Base-by-base conservation (phyloP, 2,113 vertebrate genomes). In the Odocoileus hemionus region DNA sequence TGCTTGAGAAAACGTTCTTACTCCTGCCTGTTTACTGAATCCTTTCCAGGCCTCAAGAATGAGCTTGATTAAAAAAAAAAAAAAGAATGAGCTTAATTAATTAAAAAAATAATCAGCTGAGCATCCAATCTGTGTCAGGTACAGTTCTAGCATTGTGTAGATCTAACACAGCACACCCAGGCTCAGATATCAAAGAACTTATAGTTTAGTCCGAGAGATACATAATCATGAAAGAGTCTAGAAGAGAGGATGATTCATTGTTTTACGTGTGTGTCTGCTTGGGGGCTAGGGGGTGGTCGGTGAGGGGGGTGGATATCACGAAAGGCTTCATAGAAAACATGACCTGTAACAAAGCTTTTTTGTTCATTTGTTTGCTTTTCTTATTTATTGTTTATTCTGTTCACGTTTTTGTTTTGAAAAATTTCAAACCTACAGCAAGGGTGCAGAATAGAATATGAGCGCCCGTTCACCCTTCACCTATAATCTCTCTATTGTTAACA, bases 331-430 rank as follows among this genome's bases (percentile, higher is more conserved):
- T 13, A 93, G 89, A 89, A 97, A 95, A 96, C 15, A 47, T 25
- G 58, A 88, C 54, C 52, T 43, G 36, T 28, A 90, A 80, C 50
- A 85, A 95, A 94, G 79, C 15, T 47, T 91, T 39, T 89, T 88
- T 60, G 50, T 92, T 94, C 82, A 43, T 90, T 67, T 95, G 26
- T 76, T 97, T 89, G 10, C 76, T 88, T 95, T 88, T 91, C 84
- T 91, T 86, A 91, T 91, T 91, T 89, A 67, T 88, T 82, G 15
- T 76, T 95, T 67, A 60, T 92, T 94, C 25, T 79, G 52, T 33
- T 47, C 26, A 92, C 89, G 17, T 60, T 87, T 97, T 96, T 47
- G 36, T 95, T 79, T 74, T 91, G 80, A 89, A 97, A 92, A 92
- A 84, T 83, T 95, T 80, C 23, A 76, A 87, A 61, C 36, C 76